Evolutionary conservation across 23 tunicate species (phyloP).

Genomic region (Trididemnum nubilum): DNA sequence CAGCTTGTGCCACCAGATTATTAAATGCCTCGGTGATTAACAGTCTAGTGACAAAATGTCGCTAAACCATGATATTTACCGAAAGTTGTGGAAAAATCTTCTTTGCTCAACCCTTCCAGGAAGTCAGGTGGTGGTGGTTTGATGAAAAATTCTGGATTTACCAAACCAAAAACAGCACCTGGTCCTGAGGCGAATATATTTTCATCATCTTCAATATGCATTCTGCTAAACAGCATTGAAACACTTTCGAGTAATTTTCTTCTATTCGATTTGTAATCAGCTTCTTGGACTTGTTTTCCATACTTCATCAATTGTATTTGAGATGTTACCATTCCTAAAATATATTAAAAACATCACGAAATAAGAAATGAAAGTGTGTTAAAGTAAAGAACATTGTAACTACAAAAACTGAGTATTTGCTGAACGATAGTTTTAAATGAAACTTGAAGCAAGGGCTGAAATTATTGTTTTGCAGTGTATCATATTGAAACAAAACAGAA

Average conservation of each 20-base stretch:
- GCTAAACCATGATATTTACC: no score
- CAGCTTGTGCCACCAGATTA: no score
- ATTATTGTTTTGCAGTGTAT: no score
- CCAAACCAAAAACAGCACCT: slow-evolving; percentile 21
- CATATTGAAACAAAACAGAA: no score
- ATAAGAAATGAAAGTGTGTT: background rate
- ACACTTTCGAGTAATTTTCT: background rate
- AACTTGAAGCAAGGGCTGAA: no score
- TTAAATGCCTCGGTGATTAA: no score
- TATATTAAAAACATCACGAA: background rate
- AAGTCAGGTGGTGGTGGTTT: slow-evolving; percentile 29
- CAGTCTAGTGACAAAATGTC: no score
- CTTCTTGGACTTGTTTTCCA: background rate
- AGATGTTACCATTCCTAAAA: background rate
- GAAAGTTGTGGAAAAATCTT: slow-evolving; percentile 20
- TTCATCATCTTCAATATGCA: background rate
- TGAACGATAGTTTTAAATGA: no score
- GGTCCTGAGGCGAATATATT: background rate
- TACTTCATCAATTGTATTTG: background rate
- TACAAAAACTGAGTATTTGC: no score
- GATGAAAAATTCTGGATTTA: background rate
- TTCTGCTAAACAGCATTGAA: background rate
- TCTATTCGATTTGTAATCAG: background rate
- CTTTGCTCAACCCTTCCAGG: background rate
- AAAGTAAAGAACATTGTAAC: no score